Evolutionary conservation across 2,888 invertebrate genomes (phyloP).

Genomic region (Thysanoteuthis rhombus): DNA sequence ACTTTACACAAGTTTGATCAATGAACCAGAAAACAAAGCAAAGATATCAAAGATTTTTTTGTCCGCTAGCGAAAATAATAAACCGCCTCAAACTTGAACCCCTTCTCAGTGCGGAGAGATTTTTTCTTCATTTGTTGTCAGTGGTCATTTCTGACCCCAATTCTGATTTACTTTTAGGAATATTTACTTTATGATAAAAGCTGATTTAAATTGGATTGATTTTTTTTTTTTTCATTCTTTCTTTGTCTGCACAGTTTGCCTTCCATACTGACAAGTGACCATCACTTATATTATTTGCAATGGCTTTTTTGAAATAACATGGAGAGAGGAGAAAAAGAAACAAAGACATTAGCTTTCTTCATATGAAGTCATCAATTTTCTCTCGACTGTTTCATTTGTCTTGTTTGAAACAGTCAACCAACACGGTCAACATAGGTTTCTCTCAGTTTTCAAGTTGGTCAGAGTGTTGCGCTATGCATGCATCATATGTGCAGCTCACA

Average conservation of each 20-base stretch:
- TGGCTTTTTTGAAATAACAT: neutral
- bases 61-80: too few species aligned
- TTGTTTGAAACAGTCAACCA: too few species aligned
- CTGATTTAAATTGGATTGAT: neutral
- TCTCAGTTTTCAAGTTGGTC: too few species aligned
- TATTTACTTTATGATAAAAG: neutral
- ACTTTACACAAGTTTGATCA: too few species aligned
- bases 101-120: too few species aligned
- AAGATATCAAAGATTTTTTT: too few species aligned
- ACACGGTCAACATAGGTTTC: too few species aligned
- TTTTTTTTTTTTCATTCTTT: neutral
- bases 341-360: neutral
- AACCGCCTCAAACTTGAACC: too few species aligned
- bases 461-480: too few species aligned
- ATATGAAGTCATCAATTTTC: neutral
- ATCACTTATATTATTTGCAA: neutral
- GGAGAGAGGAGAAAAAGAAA: neutral
- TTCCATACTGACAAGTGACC: neutral
- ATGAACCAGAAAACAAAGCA: too few species aligned
- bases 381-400: neutral
- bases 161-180: neutral
- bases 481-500: too few species aligned
- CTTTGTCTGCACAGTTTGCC: neutral
- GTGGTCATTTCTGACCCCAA: neutral
- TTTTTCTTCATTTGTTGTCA: neutral